A percentile compares a stretch with the other conserved stretches of the same genome.
Evolutionary conservation across 2,888 invertebrate species (phyloP).

Genomic region (Agrotis puta): DNA sequence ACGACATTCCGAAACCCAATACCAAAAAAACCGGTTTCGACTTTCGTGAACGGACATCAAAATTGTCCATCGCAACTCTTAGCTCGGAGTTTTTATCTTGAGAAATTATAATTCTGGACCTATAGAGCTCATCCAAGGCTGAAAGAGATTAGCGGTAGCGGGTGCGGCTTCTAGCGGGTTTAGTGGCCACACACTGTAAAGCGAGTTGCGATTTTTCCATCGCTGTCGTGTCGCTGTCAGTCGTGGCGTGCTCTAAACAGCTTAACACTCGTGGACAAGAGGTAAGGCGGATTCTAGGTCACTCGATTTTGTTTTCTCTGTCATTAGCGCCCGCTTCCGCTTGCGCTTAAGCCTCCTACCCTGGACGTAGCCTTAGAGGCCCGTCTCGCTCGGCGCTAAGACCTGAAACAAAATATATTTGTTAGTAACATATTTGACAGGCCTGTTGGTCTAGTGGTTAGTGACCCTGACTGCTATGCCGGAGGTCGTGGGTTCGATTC

Average conservation of each 20-base stretch:
- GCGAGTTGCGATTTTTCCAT: neutral
- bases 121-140: slow-evolving; percentile 30
- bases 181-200: neutral
- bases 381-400: slow-evolving; percentile 47
- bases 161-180: neutral
- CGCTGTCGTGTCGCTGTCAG: neutral
- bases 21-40: slow-evolving; percentile 21
- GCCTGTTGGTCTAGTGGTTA: no score
- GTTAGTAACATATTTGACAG: no score
- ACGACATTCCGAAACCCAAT: slow-evolving; percentile 11
- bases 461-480: no score
- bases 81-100: slow-evolving; percentile 11
- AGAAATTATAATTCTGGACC: slow-evolving; percentile 29
- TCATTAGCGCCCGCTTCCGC: slow-evolving; percentile 9
- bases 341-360: slow-evolving; percentile 15
- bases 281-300: neutral
- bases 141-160: slow-evolving; percentile 26
- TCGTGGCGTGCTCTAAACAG: neutral
- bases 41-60: neutral
- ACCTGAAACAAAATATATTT: neutral
- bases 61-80: slow-evolving; percentile 21
- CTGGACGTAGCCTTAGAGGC: slow-evolving; percentile 36
- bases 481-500: no score
- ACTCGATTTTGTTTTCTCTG: neutral
- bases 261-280: neutral